phyloP scores from a whole-genome alignment of 2,797 vertebrate species.

The Oreochromis mossambicus region DNA sequence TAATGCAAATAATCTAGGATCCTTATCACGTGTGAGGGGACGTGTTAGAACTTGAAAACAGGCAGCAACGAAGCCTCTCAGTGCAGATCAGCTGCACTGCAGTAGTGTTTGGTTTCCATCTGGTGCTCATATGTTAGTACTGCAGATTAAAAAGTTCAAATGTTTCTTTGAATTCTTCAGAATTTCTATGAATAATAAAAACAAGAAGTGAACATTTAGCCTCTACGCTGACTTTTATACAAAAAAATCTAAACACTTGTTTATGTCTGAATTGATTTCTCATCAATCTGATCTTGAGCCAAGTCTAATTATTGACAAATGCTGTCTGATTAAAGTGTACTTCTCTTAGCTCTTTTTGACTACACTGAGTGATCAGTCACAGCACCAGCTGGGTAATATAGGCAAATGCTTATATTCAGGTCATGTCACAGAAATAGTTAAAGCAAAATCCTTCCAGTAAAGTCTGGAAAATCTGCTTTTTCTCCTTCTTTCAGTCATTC shows the following conservation, averaged over 20 bases:
- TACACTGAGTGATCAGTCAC: neutral
- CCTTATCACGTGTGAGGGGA: neutral
- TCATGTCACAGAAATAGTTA: neutral
- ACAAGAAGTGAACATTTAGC: neutral
- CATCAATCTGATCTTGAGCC: neutral
- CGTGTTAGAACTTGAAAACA: neutral
- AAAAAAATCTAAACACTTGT: neutral
- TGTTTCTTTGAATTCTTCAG: neutral
- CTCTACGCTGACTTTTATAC: neutral
- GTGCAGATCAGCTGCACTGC: neutral
- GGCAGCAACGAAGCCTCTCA: neutral
- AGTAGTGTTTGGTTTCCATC: slow-evolving; percentile 16
- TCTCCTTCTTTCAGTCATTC: neutral
- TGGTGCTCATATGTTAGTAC: neutral
- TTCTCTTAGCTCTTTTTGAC: neutral
- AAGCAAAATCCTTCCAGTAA: neutral
- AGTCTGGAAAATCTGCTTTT: neutral
- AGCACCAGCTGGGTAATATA: neutral
- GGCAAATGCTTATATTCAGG: neutral
- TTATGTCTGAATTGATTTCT: neutral
- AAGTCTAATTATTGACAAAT: neutral
- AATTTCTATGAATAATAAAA: neutral
- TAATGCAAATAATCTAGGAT: neutral
- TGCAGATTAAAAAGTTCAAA: neutral
- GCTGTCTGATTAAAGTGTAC: neutral